Evolutionary conservation across 2,797 vertebrate species (phyloP).

Genomic region (Labeo calbasu): DNA sequence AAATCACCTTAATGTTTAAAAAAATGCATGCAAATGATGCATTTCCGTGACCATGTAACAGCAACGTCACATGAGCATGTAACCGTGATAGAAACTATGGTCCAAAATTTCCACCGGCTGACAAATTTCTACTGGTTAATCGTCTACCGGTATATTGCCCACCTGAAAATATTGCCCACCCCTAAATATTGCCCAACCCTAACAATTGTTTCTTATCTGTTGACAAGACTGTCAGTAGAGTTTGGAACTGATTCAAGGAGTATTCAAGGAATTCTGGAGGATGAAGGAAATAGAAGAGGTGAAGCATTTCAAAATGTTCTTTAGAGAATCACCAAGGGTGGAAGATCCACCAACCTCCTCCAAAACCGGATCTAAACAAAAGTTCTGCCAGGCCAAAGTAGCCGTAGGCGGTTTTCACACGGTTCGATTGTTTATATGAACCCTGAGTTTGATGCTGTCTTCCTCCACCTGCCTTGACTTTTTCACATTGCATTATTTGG

Average conservation of each 20-base stretch:
- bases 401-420: conserved; percentile 17
- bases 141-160: too few relatives aligned
- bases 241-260: background rate
- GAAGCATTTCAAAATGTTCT: background rate
- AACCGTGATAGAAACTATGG: too few relatives aligned
- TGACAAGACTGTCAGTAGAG: background rate
- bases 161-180: too few relatives aligned
- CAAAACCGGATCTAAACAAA: background rate
- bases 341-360: background rate
- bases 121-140: too few relatives aligned
- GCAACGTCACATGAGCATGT: too few relatives aligned
- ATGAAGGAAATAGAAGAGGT: conserved; percentile 3
- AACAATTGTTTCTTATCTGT: background rate
- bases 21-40: too few relatives aligned
- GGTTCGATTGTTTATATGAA: background rate
- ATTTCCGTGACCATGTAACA: too few relatives aligned
- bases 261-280: background rate
- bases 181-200: too few relatives aligned
- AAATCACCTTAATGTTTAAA: too few relatives aligned
- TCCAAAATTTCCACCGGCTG: too few relatives aligned
- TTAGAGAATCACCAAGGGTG: conserved; percentile 19
- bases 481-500: background rate
- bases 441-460: background rate
- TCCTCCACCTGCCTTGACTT: conserved; percentile 3
- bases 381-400: conserved; percentile 1